Base-by-base conservation (phyloP, 2,113 vertebrate genomes). In the Ornithorhynchus anatinus region DNA sequence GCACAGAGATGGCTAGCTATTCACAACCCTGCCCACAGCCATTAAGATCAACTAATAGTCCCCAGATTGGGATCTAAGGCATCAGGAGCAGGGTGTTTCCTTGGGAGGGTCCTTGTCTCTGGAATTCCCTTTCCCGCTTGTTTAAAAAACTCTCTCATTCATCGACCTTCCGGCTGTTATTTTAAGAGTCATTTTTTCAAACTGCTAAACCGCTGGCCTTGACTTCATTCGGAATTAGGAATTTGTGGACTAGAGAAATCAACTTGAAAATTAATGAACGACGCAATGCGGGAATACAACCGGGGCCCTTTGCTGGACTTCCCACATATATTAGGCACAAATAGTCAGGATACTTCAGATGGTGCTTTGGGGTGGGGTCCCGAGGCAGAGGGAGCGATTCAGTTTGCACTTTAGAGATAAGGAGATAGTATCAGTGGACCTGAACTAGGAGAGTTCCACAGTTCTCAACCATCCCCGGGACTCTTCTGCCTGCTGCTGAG, bases 401-500 rank as follows among this genome's bases (percentile, higher is more conserved):
- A 50, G 31, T 50, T 50, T 50, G 47, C 47, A 50, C 47, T 50
- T 50, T 27, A 50, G 47, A 50, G 47, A 50, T 50, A 50, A 50
- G 25, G 47, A 50, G 47, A 50, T 50, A 50, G 19, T 17, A 50
- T 50, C 47, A 50, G 25, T 50, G 47, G 31, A 50, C 47, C 25
- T 50, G 47, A 50, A 50, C 47, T 50, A n/a, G n/a, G n/a, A n/a
- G n/a, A n/a, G n/a, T n/a, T n/a, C n/a, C n/a, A n/a, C n/a, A n/a
- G n/a, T n/a, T n/a, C n/a, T n/a, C n/a, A n/a, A n/a, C n/a, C n/a
- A n/a, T n/a, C n/a, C n/a, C n/a, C n/a, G n/a, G n/a, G n/a, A 88
- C 87, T 90, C 78, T 83, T 84, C 82, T 81, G 85, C 42, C 42
- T 44, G 42, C 42, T 89, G 86, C 84, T 76, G 88, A 93, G 88